Conservation (phyloP, 1,140 invertebrate genomes). For the Drosophila aff. region DNA sequence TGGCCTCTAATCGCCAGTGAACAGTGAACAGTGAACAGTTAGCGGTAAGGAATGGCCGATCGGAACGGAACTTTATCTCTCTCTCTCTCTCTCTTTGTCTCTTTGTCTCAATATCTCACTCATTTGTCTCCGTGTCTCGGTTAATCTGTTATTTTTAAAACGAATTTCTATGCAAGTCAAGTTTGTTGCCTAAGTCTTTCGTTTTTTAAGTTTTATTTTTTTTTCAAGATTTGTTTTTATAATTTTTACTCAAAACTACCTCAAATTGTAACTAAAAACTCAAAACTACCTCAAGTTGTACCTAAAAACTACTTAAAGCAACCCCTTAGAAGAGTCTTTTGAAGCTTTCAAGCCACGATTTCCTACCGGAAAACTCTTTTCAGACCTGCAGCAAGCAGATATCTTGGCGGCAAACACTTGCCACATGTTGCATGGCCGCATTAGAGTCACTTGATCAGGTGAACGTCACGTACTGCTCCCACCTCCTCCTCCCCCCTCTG, state of each 20-base stretch:
- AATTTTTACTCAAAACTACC: neutral
- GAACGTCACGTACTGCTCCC: slow-evolving; percentile 59
- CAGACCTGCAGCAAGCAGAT: neutral
- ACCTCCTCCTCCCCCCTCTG: neutral
- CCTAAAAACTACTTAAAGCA: neutral
- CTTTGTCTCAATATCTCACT: neutral
- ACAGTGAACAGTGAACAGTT: slow-evolving; percentile 46
- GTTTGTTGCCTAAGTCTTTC: slow-evolving; percentile 81
- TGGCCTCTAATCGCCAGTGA: slow-evolving; percentile 60
- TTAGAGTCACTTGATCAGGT: slow-evolving; percentile 53
- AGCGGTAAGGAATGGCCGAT: slow-evolving; percentile 20
- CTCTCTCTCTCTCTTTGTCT: neutral
- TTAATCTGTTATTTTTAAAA: neutral
- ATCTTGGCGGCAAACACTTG: slow-evolving; percentile 22
- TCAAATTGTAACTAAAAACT: neutral
- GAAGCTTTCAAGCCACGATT: too few species aligned
- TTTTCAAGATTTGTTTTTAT: neutral
- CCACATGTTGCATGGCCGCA: slow-evolving; percentile 29
- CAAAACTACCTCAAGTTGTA: neutral
- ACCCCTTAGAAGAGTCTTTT: neutral
- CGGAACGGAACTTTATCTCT: slow-evolving; percentile 30
- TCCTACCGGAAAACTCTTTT: neutral
- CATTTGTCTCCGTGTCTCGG: neutral
- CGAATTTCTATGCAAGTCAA: slow-evolving; percentile 21
- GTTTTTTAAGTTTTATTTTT: slow-evolving; percentile 48